Percentiles rank a stretch among this genome's conserved stretches.
Evolutionary conservation across 1,140 invertebrate species (phyloP).

Genomic region (Glossosoma conforme): DNA sequence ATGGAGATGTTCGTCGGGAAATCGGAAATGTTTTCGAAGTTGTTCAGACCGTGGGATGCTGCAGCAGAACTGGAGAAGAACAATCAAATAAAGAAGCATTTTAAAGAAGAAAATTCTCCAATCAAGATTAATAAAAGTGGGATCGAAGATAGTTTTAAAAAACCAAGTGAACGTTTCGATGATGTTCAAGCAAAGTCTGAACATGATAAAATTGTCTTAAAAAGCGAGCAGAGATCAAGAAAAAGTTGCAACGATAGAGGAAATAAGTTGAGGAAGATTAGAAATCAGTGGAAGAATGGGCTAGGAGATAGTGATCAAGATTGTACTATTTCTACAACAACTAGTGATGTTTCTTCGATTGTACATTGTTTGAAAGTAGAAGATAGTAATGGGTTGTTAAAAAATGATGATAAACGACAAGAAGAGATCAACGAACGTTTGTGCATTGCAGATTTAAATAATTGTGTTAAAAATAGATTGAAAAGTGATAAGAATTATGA

Average conservation of each 20-base stretch:
- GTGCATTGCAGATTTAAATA: background rate
- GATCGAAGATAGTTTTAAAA: too few species aligned
- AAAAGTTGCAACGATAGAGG: constrained; percentile 36
- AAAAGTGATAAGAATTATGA: too few species aligned
- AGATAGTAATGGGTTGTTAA: background rate
- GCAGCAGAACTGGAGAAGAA: constrained; percentile 37
- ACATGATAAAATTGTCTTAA: background rate
- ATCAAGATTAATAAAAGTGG: too few species aligned
- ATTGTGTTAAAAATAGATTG: background rate
- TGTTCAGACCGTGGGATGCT: constrained; percentile 48
- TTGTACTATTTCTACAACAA: constrained; percentile 51
- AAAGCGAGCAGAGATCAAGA: constrained; percentile 1
- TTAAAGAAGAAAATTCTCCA: background rate
- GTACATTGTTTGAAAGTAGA: background rate
- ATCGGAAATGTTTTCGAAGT: constrained; percentile 33
- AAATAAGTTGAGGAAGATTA: constrained; percentile 44
- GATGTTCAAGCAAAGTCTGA: background rate
- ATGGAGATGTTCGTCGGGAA: constrained; percentile 14
- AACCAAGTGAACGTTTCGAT: background rate
- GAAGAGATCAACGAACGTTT: constrained; percentile 11
- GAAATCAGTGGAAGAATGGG: constrained; percentile 39
- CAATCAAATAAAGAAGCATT: constrained; percentile 40
- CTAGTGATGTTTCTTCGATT: constrained; percentile 33
- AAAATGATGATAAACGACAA: background rate
- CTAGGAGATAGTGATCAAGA: constrained; percentile 44